A percentile compares a stretch with the other conserved stretches of the same genome.
These are phyloP conservation scores for Lutraria lutraria DNA, from an alignment of 2,888 invertebrate species.

Conservation along the genomic window DNA sequence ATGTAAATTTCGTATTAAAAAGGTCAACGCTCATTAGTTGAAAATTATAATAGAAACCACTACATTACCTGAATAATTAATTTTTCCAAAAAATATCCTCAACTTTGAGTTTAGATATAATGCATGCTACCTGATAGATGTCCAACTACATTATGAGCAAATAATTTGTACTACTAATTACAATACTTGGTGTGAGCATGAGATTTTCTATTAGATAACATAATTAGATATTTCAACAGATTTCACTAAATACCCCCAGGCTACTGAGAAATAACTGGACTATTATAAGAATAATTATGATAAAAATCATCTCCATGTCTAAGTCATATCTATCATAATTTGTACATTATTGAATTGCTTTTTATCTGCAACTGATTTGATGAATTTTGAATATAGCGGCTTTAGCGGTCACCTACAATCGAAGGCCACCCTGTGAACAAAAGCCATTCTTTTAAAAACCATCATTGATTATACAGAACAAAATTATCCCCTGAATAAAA, in stretches of 20 bases:
- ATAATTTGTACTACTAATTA: constrained; percentile 10
- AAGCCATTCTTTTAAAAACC: too few relatives aligned
- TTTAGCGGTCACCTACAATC: too few relatives aligned
- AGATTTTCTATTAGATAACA: constrained; percentile 19
- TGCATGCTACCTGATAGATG: background rate
- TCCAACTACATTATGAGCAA: background rate
- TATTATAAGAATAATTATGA: constrained; percentile 12
- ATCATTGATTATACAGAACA: too few relatives aligned
- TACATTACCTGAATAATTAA: background rate
- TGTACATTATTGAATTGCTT: background rate
- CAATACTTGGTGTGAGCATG: background rate
- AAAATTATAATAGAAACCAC: background rate
- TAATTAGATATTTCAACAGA: background rate
- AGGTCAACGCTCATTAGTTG: background rate
- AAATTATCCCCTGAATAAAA: too few relatives aligned
- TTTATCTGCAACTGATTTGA: too few relatives aligned
- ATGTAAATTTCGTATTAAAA: too few relatives aligned
- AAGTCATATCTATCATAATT: background rate
- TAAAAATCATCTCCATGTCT: background rate
- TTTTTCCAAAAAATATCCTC: background rate
- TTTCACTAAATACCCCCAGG: background rate
- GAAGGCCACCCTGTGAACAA: too few relatives aligned
- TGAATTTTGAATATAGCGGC: too few relatives aligned
- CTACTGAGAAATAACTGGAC: background rate
- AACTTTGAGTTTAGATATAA: background rate